A percentile compares a stretch with the other conserved stretches of the same genome.
These are phyloP conservation scores for Sclerodermus sp. DNA, from an alignment of 2,888 invertebrate species.

Conservation along the genomic window DNA sequence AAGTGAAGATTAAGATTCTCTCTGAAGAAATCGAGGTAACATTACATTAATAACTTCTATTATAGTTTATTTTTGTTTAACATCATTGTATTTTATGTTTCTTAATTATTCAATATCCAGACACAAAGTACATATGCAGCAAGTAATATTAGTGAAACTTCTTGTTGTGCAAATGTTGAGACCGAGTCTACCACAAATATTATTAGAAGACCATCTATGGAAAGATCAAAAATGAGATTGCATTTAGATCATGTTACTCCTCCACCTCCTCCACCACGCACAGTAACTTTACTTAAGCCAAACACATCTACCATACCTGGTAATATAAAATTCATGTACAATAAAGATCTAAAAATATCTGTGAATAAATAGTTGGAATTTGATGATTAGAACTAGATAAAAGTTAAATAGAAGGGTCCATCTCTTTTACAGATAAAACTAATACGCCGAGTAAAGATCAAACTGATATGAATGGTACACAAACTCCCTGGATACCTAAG, in stretches of 20 bases:
- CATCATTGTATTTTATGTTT: background rate
- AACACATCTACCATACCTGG: slow-evolving; percentile 38
- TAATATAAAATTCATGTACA: slow-evolving; percentile 13
- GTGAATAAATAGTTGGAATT: no score
- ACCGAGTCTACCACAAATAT: slow-evolving; percentile 31
- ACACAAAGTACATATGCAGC: slow-evolving; percentile 47
- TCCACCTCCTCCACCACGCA: slow-evolving; percentile 51
- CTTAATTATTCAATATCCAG: slow-evolving; percentile 18
- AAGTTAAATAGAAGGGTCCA: background rate
- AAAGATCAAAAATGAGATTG: slow-evolving; percentile 46
- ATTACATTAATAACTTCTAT: background rate
- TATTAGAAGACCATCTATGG: slow-evolving; percentile 47
- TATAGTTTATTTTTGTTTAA: background rate
- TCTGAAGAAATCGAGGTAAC: slow-evolving; percentile 51
- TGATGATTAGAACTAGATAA: no score
- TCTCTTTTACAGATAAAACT: slow-evolving; percentile 33
- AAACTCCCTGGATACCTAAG: slow-evolving; percentile 35
- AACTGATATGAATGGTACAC: slow-evolving; percentile 33
- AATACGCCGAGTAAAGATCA: slow-evolving; percentile 42
- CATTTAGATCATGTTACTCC: slow-evolving; percentile 45
- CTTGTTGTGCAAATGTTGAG: slow-evolving; percentile 27
- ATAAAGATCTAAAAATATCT: background rate
- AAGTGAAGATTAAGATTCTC: slow-evolving; percentile 56
- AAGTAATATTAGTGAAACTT: slow-evolving; percentile 44
- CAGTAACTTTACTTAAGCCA: slow-evolving; percentile 48